Base-by-base conservation (phyloP, 2,888 invertebrate species). In the Mycalesis mineus region DNA sequence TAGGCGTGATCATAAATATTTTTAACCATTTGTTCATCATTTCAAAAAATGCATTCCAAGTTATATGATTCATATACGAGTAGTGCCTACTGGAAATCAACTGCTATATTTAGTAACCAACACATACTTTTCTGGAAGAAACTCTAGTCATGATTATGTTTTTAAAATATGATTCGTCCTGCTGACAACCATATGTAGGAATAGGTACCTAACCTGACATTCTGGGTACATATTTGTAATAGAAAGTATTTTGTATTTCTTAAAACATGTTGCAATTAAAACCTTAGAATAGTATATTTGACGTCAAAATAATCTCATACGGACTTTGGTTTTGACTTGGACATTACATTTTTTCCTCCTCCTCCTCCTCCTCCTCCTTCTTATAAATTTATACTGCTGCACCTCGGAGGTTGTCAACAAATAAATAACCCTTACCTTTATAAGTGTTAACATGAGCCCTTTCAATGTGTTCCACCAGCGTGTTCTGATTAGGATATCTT, bases 371-470 rank as follows among this genome's bases (percentile, higher is more conserved):
- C n/a, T n/a, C n/a, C n/a, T n/a, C n/a, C n/a, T n/a, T n/a, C n/a
- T n/a, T n/a, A n/a, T n/a, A n/a, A n/a, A n/a, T n/a, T n/a, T n/a
- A n/a, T n/a, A n/a, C n/a, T n/a, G n/a, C n/a, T n/a, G n/a, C n/a
- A n/a, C n/a, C n/a, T n/a, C n/a, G n/a, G n/a, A n/a, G n/a, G n/a
- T n/a, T n/a, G n/a, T n/a, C n/a, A n/a, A n/a, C n/a, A n/a, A n/a
- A n/a, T 11, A 47, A 47, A 47, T 0, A 15, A 14, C 9, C 33
- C 68, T 22, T 75, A 92, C 92, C 92, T 91, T 92, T 94, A 79
- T 92, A 95, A 70, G 94, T 92, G 76, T 98, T 97, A 39, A 98
- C 96, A 78, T 98, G 98, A 42, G 92, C 91, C 71, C 95, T 94
- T 73, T 96, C 96, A 51, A 96, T 96, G 70, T 96, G 96, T 57